Conservation (phyloP, 1,140 invertebrate genomes). For the Notospermus geniculatus region DNA sequence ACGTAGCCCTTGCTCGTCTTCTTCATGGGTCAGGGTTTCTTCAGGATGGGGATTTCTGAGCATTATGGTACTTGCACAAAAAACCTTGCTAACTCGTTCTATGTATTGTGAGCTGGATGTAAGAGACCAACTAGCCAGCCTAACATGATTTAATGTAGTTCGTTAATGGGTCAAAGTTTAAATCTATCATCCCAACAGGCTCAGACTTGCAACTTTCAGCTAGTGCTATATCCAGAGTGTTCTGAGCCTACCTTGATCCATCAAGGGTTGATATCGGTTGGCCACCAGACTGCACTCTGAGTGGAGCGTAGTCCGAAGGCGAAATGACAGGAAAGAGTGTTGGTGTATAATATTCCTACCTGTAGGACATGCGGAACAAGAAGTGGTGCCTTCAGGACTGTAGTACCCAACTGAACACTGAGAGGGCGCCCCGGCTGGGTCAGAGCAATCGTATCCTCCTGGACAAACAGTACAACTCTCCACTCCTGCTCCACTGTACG, state of each 20-base stretch:
- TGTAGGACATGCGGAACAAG: constrained; percentile 15
- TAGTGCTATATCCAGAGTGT: no score
- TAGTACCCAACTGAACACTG: constrained; percentile 17
- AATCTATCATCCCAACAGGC: no score
- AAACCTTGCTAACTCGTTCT: not conserved
- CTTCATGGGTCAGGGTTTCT: not conserved
- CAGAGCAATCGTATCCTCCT: constrained; percentile 30
- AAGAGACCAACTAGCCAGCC: no score
- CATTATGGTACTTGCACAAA: not conserved
- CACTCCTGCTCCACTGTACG: constrained; percentile 2
- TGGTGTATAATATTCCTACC: not conserved
- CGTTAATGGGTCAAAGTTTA: no score
- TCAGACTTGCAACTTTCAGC: no score
- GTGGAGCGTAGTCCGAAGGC: no score
- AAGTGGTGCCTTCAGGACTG: not conserved
- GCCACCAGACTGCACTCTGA: no score
- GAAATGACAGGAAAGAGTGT: not conserved
- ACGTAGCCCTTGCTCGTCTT: not conserved
- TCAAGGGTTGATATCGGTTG: no score
- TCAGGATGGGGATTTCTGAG: not conserved
- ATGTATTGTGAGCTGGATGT: not conserved
- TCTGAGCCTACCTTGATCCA: no score
- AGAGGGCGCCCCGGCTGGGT: constrained; percentile 14
- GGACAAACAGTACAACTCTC: constrained; percentile 25
- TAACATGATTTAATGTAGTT: no score